Evolutionary conservation across 37 sponge, comb jelly and placozoan genomes (phyloP).

Genomic region (Beroe ovata): DNA sequence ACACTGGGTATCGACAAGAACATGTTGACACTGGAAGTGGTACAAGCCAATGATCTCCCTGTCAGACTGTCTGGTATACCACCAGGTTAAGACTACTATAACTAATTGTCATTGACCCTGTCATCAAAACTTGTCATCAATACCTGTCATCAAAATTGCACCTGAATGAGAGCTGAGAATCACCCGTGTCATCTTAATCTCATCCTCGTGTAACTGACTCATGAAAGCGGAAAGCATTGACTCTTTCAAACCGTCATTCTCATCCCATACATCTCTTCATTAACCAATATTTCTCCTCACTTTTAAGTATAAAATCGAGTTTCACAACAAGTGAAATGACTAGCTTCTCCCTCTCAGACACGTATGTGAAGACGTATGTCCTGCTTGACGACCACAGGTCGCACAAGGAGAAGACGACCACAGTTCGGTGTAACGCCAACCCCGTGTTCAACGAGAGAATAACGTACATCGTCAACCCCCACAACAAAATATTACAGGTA

Average conservation of each 20-base stretch:
- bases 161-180: too few relatives aligned
- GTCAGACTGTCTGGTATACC: neutral
- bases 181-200: too few relatives aligned
- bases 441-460: slow-evolving; percentile 57
- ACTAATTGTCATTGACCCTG: too few relatives aligned
- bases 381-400: slow-evolving; percentile 54
- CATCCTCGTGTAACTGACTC: too few relatives aligned
- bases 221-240: too few relatives aligned
- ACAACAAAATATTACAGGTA: slow-evolving; percentile 55
- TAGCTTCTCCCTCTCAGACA: neutral
- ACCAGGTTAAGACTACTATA: too few relatives aligned
- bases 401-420: slow-evolving; percentile 61
- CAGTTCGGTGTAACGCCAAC: slow-evolving; percentile 29
- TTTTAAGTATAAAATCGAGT: too few relatives aligned
- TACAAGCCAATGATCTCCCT: slow-evolving; percentile 62
- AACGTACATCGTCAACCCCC: slow-evolving; percentile 54
- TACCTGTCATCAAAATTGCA: too few relatives aligned
- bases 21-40: slow-evolving; percentile 58
- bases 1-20: slow-evolving; percentile 26
- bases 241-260: neutral
- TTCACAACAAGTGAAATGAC: too few relatives aligned
- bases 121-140: too few relatives aligned
- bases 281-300: too few relatives aligned
- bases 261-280: too few relatives aligned
- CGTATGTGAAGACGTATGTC: slow-evolving; percentile 64